Percentiles rank a stretch among this genome's conserved stretches.
These are phyloP conservation scores for Apomyelois bistriatella DNA, from an alignment of 2,888 invertebrate species.

Conservation along the genomic window DNA sequence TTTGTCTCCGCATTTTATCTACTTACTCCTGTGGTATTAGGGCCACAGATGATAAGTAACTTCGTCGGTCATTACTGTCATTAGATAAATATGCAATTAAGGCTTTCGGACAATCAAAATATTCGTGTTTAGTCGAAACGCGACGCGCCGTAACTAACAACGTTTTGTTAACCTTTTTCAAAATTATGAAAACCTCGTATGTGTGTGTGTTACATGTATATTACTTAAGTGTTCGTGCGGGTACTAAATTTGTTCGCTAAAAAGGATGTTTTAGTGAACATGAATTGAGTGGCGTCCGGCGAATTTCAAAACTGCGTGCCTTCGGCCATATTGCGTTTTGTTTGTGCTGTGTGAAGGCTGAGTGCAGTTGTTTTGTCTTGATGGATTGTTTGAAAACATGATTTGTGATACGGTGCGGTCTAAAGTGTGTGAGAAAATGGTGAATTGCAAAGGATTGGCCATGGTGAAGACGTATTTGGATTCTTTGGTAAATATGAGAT, in stretches of 20 bases:
- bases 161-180: not conserved
- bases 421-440: conserved; percentile 68
- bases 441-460: conserved; percentile 63
- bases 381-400: conserved; percentile 26
- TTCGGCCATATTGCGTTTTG: conserved; percentile 33
- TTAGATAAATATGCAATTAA: conserved; percentile 72
- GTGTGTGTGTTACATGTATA: not conserved
- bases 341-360: conserved; percentile 38
- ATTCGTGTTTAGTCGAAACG: conserved; percentile 6
- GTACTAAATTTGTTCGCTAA: conserved; percentile 17
- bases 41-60: conserved; percentile 51
- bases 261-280: conserved; percentile 20
- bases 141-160: not conserved
- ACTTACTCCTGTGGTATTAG: conserved; percentile 38
- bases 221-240: conserved; percentile 13
- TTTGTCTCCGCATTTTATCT: not conserved
- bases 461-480: conserved; percentile 63
- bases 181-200: not conserved
- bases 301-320: conserved; percentile 51
- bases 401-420: conserved; percentile 65
- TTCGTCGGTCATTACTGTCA: conserved; percentile 47
- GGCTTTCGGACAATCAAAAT: conserved; percentile 35
- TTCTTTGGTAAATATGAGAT: conserved; percentile 48
- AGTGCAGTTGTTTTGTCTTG: conserved; percentile 36
- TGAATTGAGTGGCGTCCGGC: conserved; percentile 60